Conservation (phyloP, 1,140 invertebrate genomes). For the Diorhabda carinulata region DNA sequence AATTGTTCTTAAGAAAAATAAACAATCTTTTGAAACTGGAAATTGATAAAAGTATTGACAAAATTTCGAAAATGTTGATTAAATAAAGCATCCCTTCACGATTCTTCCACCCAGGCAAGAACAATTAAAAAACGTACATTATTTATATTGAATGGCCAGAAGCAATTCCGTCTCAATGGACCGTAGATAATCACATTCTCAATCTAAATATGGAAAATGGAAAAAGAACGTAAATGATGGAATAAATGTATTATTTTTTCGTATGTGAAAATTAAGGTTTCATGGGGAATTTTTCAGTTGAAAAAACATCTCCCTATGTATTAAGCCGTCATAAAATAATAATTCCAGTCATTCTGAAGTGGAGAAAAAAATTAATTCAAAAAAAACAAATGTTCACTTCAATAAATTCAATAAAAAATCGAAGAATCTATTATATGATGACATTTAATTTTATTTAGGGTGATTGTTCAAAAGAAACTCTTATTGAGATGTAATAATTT, state of each 20-base stretch:
- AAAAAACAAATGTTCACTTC: no score
- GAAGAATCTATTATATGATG: no score
- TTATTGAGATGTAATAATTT: background rate
- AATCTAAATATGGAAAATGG: constrained; percentile 28
- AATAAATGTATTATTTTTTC: constrained; percentile 25
- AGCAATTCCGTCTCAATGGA: constrained; percentile 34
- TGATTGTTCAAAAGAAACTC: background rate
- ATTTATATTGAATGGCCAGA: constrained; percentile 25
- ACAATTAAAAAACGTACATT: constrained; percentile 35
- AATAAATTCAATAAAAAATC: no score
- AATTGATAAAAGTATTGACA: no score
- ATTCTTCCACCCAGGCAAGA: constrained; percentile 30
- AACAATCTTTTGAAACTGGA: no score
- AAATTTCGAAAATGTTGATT: no score
- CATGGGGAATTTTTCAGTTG: background rate
- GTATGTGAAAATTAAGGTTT: constrained; percentile 1
- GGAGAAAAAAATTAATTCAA: no score
- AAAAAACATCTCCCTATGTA: background rate
- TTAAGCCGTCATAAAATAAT: background rate
- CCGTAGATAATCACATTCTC: constrained; percentile 35
- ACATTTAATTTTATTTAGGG: background rate
- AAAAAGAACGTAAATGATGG: constrained; percentile 25
- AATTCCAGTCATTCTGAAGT: background rate
- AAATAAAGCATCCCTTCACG: no score
- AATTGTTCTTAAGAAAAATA: no score